Evolutionary conservation across 2,113 vertebrate species (phyloP).

Genomic region (Rhinolophus ferrumequinum): DNA sequence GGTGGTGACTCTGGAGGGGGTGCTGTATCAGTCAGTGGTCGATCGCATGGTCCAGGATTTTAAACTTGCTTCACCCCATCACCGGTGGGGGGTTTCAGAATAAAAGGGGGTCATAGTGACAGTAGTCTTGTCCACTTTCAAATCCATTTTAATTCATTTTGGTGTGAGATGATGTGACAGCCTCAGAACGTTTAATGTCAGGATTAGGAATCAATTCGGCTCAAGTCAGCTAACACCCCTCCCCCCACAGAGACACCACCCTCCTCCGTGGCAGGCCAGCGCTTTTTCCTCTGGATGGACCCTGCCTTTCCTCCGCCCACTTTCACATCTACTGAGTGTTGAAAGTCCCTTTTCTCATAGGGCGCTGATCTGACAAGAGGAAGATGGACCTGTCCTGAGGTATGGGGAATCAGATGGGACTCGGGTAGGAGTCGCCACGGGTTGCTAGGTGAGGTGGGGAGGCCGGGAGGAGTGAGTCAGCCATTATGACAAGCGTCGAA

Average conservation of each 20-base stretch:
- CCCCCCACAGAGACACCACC: neutral
- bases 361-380: neutral
- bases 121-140: neutral
- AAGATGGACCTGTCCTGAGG: too few relatives aligned
- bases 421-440: too few relatives aligned
- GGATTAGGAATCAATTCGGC: neutral
- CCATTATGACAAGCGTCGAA: neutral
- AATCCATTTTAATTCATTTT: neutral
- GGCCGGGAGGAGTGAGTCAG: neutral
- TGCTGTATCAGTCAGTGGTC: accelerated
- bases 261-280: neutral
- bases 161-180: neutral
- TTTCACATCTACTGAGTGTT: neutral
- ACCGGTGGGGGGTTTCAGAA: neutral
- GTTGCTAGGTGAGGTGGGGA: neutral
- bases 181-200: neutral
- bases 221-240: neutral
- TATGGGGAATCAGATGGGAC: too few relatives aligned
- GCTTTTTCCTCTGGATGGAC: neutral
- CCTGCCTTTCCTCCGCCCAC: neutral
- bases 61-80: neutral
- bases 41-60: neutral
- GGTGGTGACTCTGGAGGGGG: neutral
- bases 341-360: neutral
- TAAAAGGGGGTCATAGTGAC: too few relatives aligned